Conservation (phyloP, 92 coral and sea anemone species). For the Pocillopora meandrina region DNA sequence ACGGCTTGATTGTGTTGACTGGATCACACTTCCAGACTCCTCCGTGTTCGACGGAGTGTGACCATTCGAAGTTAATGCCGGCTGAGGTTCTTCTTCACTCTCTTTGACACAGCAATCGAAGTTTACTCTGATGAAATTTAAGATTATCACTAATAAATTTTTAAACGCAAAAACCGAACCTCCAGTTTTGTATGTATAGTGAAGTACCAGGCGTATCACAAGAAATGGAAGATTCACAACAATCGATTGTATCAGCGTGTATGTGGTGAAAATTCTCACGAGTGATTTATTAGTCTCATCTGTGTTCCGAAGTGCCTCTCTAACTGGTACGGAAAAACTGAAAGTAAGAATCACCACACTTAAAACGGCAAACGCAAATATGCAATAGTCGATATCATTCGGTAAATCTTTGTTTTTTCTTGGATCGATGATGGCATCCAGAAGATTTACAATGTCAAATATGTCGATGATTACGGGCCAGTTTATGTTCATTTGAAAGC, state of each 20-base stretch:
- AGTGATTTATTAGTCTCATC: slow-evolving; percentile 5
- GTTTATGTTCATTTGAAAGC: slow-evolving; percentile 9
- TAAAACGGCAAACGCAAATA: slow-evolving; percentile 26
- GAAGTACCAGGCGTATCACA: slow-evolving; percentile 36
- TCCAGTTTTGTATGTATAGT: slow-evolving; percentile 31
- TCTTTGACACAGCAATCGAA: slow-evolving; percentile 8
- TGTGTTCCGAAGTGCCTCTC: slow-evolving; percentile 16
- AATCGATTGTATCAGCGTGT: slow-evolving; percentile 31
- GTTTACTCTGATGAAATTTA: slow-evolving; percentile 21
- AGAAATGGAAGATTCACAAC: slow-evolving; percentile 37
- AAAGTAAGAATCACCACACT: slow-evolving; percentile 31
- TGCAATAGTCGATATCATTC: slow-evolving; percentile 14
- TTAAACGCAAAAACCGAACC: slow-evolving; percentile 48
- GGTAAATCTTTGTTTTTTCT: slow-evolving; percentile 22
- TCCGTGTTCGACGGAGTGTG: slow-evolving; percentile 37
- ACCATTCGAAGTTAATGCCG: background rate
- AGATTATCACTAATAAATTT: slow-evolving; percentile 19
- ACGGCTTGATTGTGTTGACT: slow-evolving; percentile 29
- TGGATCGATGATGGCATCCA: slow-evolving; percentile 36
- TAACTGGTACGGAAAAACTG: slow-evolving; percentile 25
- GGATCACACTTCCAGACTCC: slow-evolving; percentile 32
- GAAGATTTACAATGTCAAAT: slow-evolving; percentile 30
- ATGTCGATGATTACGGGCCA: slow-evolving; percentile 37
- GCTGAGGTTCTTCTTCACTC: background rate
- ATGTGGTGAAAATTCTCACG: slow-evolving; percentile 5